These are phyloP conservation scores for Elmis aenea DNA, from an alignment of 2,888 invertebrate genomes.

Conservation along the genomic window DNA sequence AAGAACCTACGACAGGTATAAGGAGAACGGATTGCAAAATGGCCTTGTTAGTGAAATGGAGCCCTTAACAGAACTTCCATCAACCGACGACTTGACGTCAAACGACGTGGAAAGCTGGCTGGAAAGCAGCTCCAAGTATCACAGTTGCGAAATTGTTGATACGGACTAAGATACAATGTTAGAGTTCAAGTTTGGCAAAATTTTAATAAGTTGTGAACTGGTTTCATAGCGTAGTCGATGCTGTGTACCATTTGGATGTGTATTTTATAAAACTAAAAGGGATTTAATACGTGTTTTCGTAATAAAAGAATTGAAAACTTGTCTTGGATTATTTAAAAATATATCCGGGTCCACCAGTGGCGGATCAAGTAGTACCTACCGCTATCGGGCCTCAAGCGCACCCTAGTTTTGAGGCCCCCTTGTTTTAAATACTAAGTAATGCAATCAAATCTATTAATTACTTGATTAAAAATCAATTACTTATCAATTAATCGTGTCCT, in stretches of 20 bases:
- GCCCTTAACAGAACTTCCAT: constrained; percentile 62
- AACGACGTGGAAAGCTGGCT: constrained; percentile 66
- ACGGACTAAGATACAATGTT: constrained; percentile 38
- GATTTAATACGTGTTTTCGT: neutral
- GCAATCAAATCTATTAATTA: too few species aligned
- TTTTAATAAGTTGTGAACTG: neutral
- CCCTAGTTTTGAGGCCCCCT: too few species aligned
- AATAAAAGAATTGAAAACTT: too few species aligned
- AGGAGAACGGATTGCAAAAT: constrained; percentile 46
- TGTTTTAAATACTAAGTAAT: too few species aligned
- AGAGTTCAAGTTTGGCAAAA: neutral
- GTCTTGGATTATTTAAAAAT: too few species aligned
- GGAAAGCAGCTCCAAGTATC: constrained; percentile 70
- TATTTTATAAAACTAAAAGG: neutral
- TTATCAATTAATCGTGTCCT: too few species aligned
- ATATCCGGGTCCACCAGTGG: too few species aligned
- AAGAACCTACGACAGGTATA: constrained; percentile 36
- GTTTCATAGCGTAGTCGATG: neutral
- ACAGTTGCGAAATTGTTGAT: constrained; percentile 70
- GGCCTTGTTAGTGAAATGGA: constrained; percentile 58
- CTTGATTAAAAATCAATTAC: too few species aligned
- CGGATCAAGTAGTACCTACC: too few species aligned
- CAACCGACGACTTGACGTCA: constrained; percentile 61
- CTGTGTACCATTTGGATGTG: neutral
- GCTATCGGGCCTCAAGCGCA: too few species aligned